Percentiles rank a stretch among this genome's conserved stretches.
Conservation (phyloP, 2,888 invertebrate genomes). For the Biston betularia region DNA sequence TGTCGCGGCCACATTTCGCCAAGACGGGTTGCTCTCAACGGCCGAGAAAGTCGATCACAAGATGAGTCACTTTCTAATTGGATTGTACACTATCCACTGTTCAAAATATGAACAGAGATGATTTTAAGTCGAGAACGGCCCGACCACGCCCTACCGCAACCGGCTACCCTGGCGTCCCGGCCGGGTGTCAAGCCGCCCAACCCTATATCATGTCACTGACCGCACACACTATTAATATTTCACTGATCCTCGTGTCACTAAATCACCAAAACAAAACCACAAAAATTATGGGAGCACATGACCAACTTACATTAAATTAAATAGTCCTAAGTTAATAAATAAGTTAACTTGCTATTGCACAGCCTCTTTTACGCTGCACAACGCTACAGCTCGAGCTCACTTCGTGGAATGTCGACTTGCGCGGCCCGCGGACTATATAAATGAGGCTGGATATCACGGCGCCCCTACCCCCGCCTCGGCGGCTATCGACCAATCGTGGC, state of each 20-base stretch:
- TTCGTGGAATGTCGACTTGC: slow-evolving; percentile 82
- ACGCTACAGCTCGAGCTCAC: slow-evolving; percentile 81
- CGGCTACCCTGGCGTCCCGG: slow-evolving; percentile 69
- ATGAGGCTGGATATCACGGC: slow-evolving; percentile 83
- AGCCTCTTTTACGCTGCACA: slow-evolving; percentile 82
- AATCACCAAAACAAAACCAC: slow-evolving; percentile 62
- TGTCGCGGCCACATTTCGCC: slow-evolving; percentile 60
- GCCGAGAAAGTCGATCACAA: slow-evolving; percentile 66
- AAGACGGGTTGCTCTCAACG: slow-evolving; percentile 57
- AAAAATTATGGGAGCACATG: slow-evolving; percentile 53
- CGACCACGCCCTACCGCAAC: slow-evolving; percentile 86
- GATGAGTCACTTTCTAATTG: slow-evolving; percentile 66
- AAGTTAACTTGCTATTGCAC: slow-evolving; percentile 84
- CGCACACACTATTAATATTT: slow-evolving; percentile 70
- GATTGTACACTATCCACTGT: slow-evolving; percentile 44
- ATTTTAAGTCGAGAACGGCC: slow-evolving; percentile 39
- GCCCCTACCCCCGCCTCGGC: slow-evolving; percentile 82
- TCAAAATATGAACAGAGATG: slow-evolving; percentile 30
- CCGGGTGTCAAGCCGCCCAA: slow-evolving; percentile 61
- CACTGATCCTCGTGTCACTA: slow-evolving; percentile 63
- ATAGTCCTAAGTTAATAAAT: slow-evolving; percentile 85
- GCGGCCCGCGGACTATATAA: slow-evolving; percentile 84
- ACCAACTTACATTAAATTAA: slow-evolving; percentile 84
- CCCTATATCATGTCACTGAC: slow-evolving; percentile 77
- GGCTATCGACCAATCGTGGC: slow-evolving; percentile 87